Base-by-base conservation (phyloP, 1,140 invertebrate species). In the Plodia interpunctella region DNA sequence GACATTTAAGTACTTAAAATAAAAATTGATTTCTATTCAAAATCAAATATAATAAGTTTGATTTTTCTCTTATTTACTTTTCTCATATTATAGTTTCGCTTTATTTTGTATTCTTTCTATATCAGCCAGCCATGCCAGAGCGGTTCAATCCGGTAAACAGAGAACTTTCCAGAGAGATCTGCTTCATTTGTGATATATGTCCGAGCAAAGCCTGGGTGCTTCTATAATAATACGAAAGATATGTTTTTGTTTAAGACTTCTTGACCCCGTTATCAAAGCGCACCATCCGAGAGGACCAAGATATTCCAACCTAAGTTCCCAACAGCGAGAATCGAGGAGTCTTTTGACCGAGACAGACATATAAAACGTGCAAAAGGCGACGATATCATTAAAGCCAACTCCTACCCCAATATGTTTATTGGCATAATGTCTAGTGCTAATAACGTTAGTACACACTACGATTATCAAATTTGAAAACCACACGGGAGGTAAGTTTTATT, bases 361-460 rank as follows among this genome's bases (percentile, higher is more conserved):
- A 44, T 15, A 44, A 15, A 44, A 32, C 4, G 30, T 32, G 30
- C 30, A 32, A 32, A 32, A 32, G 30, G 30, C 30, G 13, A 44
- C 13, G 13, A 44, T 15, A 15, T 1, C 38, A 44, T 15, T 44
- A 15, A 44, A 44, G 13, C 38, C 15, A 15, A 15, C 10, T 17
- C 55, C 64, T 62, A 62, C 64, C 70, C 57, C 83, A 88, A 82
- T 80, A 88, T 89, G 86, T 89, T 89, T 70, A 89, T 89, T 83
- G 86, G 86, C 63, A 74, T 89, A 63, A 87, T 83, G 54, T 87
- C 86, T 62, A 76, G 65, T 77, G 83, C 78, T 75, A 84, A 73
- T 68, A 89, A 87, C 78, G 84, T 89, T 18, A 85, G 87, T 67
- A 83, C 86, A 21, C 86, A 87, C 60, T 89, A 89, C 83, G 86